Evolutionary conservation across 2,797 vertebrate species (phyloP).

Genomic region (Scomberomorus guttatus): DNA sequence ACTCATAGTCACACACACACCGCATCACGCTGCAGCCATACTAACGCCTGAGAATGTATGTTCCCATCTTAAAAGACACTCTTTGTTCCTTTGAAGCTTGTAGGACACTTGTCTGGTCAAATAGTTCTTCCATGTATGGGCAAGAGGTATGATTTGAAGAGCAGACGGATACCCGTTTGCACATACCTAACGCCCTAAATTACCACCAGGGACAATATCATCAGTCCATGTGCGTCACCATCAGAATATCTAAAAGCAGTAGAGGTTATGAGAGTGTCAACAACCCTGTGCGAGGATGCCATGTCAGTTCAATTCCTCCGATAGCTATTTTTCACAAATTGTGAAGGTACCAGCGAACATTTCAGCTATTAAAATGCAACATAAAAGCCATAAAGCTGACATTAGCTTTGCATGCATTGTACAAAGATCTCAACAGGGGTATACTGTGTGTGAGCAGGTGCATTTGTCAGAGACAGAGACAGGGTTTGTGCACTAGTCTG

Average conservation of each 20-base stretch:
- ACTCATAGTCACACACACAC: constrained; percentile 61
- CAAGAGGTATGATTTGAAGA: constrained; percentile 34
- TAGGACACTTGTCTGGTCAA: constrained; percentile 15
- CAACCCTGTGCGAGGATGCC: constrained; percentile 17
- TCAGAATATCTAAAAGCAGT: constrained; percentile 20
- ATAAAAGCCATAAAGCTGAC: constrained; percentile 64
- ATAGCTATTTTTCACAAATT: constrained; percentile 54
- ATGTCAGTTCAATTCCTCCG: constrained; percentile 44
- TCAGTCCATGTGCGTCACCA: constrained; percentile 26
- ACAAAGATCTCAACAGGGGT: constrained; percentile 52
- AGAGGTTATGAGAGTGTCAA: constrained; percentile 25
- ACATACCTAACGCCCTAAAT: constrained; percentile 17
- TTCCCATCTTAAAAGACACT: constrained; percentile 40
- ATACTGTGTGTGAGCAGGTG: constrained; percentile 28
- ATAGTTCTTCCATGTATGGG: neutral
- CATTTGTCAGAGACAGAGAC: constrained; percentile 61
- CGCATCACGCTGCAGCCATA: constrained; percentile 30
- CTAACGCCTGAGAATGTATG: constrained; percentile 40
- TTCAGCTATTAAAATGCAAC: constrained; percentile 49
- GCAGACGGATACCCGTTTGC: constrained; percentile 19
- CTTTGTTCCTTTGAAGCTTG: constrained; percentile 45
- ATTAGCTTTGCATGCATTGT: constrained; percentile 55
- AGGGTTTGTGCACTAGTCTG: constrained; percentile 51
- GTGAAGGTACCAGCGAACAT: constrained; percentile 33
- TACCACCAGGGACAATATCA: constrained; percentile 34